Evolutionary conservation across 2,888 invertebrate genomes (phyloP).

Genomic region (Dryomyza anilis): DNA sequence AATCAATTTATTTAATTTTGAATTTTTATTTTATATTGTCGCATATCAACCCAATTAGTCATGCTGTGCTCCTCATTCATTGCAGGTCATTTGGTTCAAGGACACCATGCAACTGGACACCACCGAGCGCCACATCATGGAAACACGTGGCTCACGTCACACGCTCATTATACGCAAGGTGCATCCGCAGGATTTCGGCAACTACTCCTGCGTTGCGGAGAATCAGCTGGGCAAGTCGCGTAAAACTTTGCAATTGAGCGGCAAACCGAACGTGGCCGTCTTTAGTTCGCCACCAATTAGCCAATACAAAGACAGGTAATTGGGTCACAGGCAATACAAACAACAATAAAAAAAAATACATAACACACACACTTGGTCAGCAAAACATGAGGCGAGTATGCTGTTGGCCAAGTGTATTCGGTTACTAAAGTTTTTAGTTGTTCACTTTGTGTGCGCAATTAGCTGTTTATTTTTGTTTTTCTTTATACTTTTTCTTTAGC

Average conservation of each 20-base stretch:
- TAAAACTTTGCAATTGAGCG: constrained; percentile 71
- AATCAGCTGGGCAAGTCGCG: constrained; percentile 71
- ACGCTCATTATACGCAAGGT: constrained; percentile 72
- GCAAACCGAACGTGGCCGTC: constrained; percentile 69
- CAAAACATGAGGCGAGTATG: too few relatives aligned
- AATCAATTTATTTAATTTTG: too few relatives aligned
- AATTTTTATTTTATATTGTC: too few relatives aligned
- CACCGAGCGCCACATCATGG: constrained; percentile 71
- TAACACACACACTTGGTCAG: not conserved
- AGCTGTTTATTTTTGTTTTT: not conserved
- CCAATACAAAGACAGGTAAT: constrained; percentile 63
- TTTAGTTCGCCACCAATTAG: constrained; percentile 70
- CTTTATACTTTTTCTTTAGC: too few relatives aligned
- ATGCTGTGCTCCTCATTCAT: too few relatives aligned
- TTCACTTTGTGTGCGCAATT: not conserved
- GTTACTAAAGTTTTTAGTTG: too few relatives aligned
- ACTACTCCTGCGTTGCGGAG: constrained; percentile 74
- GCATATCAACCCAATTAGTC: too few relatives aligned
- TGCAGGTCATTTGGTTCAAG: constrained; percentile 71
- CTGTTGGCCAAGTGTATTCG: too few relatives aligned
- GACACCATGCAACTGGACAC: constrained; percentile 73
- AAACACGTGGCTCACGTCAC: constrained; percentile 70
- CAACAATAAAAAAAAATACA: not conserved
- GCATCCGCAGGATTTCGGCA: constrained; percentile 71
- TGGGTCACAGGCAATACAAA: constrained; percentile 17